Percentiles rank a stretch among this genome's conserved stretches.
These are phyloP conservation scores for Loris lydekkerianus DNA, from an alignment of 2,797 vertebrate genomes.

Conservation along the genomic window DNA sequence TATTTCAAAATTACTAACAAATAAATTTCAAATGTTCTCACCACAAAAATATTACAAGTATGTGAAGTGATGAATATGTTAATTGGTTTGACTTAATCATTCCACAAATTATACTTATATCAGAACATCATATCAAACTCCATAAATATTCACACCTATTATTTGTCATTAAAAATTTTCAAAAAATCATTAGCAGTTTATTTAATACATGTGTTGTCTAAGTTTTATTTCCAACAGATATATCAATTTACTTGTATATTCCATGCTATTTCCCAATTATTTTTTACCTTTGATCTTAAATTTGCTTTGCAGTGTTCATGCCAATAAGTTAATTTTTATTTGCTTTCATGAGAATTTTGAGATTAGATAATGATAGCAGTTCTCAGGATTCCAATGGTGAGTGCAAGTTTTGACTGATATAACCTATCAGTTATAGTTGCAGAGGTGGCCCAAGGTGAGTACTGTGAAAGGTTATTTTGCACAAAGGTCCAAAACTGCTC, in stretches of 20 bases:
- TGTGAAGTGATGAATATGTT: background rate
- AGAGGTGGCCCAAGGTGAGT: background rate
- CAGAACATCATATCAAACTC: background rate
- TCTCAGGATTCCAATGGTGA: background rate
- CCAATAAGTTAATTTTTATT: background rate
- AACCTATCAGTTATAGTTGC: background rate
- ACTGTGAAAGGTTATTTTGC: background rate
- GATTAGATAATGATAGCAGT: background rate
- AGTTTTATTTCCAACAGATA: background rate
- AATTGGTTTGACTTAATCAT: background rate
- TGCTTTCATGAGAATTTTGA: constrained; percentile 20
- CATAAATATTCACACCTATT: background rate
- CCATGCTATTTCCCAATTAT: background rate
- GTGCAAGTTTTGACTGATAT: background rate
- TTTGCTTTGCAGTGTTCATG: background rate
- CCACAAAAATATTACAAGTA: background rate
- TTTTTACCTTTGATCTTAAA: background rate
- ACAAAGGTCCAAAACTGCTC: background rate
- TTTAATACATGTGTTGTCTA: background rate
- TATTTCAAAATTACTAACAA: background rate
- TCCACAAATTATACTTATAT: background rate
- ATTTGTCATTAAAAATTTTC: background rate
- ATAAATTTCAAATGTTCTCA: background rate
- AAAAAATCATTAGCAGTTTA: background rate
- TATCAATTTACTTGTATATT: background rate